A percentile compares a stretch with the other conserved stretches of the same genome.
These are phyloP conservation scores for Vidua macroura DNA, from an alignment of 2,113 vertebrate species.

Conservation along the genomic window DNA sequence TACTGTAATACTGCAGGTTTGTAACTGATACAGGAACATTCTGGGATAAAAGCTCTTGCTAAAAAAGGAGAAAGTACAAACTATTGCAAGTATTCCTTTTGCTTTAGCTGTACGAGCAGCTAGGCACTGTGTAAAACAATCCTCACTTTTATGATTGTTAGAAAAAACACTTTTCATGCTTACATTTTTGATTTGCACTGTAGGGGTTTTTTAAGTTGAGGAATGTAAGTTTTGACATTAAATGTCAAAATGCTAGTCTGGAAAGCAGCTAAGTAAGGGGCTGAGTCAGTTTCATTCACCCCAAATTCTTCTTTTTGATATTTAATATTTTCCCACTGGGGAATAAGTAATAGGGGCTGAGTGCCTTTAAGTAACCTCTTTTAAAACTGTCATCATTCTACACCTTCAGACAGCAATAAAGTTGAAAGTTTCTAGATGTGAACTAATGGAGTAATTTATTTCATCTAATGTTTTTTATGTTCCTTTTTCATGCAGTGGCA, in stretches of 20 bases:
- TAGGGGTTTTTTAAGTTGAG: not conserved
- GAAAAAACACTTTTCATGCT: not conserved
- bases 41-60: not conserved
- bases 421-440: not conserved
- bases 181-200: not conserved
- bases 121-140: not conserved
- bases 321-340: not conserved
- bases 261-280: not conserved
- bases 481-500: not conserved
- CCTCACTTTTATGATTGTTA: not conserved
- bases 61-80: not conserved
- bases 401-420: not conserved
- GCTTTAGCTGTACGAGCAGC: not conserved
- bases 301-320: not conserved
- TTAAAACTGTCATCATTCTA: not conserved
- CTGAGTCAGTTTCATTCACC: not conserved
- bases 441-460: constrained; percentile 12
- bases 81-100: not conserved
- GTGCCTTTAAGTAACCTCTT: constrained; percentile 31
- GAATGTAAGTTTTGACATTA: not conserved
- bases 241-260: not conserved
- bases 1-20: not conserved
- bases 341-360: not conserved
- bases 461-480: not conserved
- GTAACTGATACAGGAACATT: not conserved